Percentiles rank a stretch among this genome's conserved stretches.
phyloP scores from a whole-genome alignment of 2,888 invertebrate species.

The Electrophaes corylata region DNA sequence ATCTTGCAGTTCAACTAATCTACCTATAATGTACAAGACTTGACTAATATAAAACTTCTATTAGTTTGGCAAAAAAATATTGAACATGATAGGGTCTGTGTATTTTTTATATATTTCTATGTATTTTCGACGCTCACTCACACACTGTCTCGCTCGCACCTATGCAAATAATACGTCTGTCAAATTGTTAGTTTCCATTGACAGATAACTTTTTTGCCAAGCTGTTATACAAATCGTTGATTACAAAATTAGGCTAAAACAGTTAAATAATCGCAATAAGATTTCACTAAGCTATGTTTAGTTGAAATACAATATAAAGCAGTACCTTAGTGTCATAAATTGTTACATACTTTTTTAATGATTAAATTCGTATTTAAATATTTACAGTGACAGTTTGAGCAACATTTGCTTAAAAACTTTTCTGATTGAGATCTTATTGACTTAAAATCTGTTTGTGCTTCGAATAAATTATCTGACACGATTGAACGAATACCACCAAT shows the following conservation, averaged over 20 bases:
- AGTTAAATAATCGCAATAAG: constrained; percentile 9
- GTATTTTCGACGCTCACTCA: too few relatives aligned
- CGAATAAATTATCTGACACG: not conserved
- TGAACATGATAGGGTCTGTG: too few relatives aligned
- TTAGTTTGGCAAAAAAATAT: too few relatives aligned
- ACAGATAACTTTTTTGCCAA: too few relatives aligned
- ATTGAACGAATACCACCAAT: not conserved
- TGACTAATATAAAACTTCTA: constrained; percentile 13
- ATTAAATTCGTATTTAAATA: constrained; percentile 21
- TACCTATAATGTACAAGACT: constrained; percentile 20
- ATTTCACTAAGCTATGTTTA: not conserved
- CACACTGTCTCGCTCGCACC: too few relatives aligned
- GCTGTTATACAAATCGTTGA: constrained; percentile 5
- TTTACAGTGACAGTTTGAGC: constrained; percentile 11
- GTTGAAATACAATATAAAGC: constrained; percentile 9
- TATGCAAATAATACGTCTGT: too few relatives aligned
- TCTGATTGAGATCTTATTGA: not conserved
- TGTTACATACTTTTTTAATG: not conserved
- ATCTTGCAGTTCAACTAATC: constrained; percentile 23
- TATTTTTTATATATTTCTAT: too few relatives aligned
- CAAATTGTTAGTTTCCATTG: too few relatives aligned
- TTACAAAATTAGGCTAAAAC: constrained; percentile 20
- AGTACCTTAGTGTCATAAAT: not conserved
- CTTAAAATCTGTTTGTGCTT: not conserved
- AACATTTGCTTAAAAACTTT: not conserved